Evolutionary conservation across 2,113 vertebrate genomes (phyloP).

Genomic region (Calonectris borealis): DNA sequence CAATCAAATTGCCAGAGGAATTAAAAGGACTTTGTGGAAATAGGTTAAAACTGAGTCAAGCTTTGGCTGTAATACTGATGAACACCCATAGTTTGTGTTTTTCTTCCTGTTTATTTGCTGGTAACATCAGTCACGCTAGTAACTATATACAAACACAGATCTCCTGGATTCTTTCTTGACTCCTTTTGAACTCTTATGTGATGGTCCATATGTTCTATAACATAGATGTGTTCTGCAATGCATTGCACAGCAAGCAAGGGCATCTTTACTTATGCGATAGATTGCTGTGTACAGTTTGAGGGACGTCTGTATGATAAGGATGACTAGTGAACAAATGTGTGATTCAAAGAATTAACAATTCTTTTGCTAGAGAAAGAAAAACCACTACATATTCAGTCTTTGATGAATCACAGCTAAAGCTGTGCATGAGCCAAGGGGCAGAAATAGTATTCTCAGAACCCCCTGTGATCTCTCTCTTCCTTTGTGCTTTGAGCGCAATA

Average conservation of each 20-base stretch:
- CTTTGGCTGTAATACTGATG: not conserved
- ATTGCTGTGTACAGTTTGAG: not conserved
- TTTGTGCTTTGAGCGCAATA: not conserved
- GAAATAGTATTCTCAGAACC: not conserved
- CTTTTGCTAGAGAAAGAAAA: not conserved
- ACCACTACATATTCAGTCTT: rapidly evolving
- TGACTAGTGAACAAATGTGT: not conserved
- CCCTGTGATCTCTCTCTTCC: not conserved
- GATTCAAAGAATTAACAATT: not conserved
- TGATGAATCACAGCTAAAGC: not conserved
- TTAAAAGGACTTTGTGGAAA: not conserved
- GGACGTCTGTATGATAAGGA: not conserved
- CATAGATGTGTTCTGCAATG: not conserved
- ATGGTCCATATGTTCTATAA: too few relatives aligned
- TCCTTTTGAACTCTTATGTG: not conserved
- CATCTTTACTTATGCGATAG: not conserved
- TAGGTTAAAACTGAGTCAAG: not conserved
- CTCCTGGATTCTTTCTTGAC: not conserved
- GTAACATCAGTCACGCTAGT: not conserved
- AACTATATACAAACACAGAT: not conserved
- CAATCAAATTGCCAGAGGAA: not conserved
- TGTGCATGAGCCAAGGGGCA: not conserved
- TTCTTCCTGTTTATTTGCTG: not conserved
- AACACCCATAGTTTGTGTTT: too few relatives aligned
- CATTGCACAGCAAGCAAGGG: not conserved